Evolutionary conservation across 2,797 vertebrate genomes (phyloP).

Genomic region (Labeo calbasu): DNA sequence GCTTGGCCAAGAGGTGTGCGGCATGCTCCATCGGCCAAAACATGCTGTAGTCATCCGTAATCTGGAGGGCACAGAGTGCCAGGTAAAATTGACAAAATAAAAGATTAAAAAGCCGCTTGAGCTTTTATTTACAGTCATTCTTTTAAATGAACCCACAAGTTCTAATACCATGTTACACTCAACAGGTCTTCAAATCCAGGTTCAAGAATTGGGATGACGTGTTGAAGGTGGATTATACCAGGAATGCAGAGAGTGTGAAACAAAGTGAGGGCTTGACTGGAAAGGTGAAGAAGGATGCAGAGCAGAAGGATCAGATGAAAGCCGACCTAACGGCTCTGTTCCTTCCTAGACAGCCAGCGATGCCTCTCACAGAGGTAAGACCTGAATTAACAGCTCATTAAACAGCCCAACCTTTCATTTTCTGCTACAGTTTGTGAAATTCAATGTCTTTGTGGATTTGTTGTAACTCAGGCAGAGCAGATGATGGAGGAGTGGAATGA

Average conservation of each 20-base stretch:
- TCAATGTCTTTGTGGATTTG: background rate
- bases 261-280: slow-evolving; percentile 81
- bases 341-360: slow-evolving; percentile 91
- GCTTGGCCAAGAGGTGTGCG: slow-evolving; percentile 94
- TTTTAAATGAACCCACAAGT: background rate
- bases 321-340: slow-evolving; percentile 95
- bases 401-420: background rate
- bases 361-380: slow-evolving; percentile 83
- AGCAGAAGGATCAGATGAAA: slow-evolving; percentile 96
- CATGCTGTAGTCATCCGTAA: slow-evolving; percentile 91
- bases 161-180: background rate
- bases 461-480: slow-evolving; percentile 85
- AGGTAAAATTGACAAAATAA: slow-evolving; percentile 75
- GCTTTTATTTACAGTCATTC: background rate
- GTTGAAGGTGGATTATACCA: slow-evolving; percentile 93
- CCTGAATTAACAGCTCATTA: background rate
- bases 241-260: slow-evolving; percentile 89
- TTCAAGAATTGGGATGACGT: slow-evolving; percentile 99
- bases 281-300: slow-evolving; percentile 92
- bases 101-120: background rate
- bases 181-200: slow-evolving; percentile 95
- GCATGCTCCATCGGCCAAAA: slow-evolving; percentile 95
- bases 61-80: slow-evolving; percentile 93
- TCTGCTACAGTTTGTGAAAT: background rate
- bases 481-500: slow-evolving; percentile 99